Conservation (phyloP, 2,797 vertebrate genomes). For the Premnoplex brunnescens region DNA sequence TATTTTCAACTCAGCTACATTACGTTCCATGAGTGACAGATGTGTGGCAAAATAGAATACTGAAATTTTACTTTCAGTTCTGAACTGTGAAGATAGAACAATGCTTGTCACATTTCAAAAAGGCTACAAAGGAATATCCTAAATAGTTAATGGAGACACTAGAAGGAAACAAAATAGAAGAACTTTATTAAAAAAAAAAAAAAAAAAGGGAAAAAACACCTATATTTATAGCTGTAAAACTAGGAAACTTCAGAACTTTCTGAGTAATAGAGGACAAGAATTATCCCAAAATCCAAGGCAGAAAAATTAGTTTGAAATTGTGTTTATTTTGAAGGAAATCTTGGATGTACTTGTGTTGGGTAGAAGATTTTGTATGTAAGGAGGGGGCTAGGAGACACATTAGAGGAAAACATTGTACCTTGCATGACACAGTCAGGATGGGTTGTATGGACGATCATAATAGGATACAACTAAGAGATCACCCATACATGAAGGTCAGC, state of each 20-base stretch:
- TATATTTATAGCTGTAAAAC: not conserved
- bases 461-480: not conserved
- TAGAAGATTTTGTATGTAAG: not conserved
- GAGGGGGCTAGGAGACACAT: not conserved
- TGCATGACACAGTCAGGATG: not conserved
- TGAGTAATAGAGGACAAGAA: conserved; percentile 11
- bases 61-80: conserved; percentile 29
- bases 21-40: not conserved
- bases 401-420: not conserved
- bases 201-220: not conserved
- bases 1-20: conserved; percentile 9
- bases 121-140: conserved; percentile 36
- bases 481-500: not conserved
- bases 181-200: not conserved
- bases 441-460: not conserved
- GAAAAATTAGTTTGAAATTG: not conserved
- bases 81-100: conserved; percentile 13
- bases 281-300: conserved; percentile 48
- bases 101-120: conserved; percentile 41
- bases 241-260: conserved; percentile 26
- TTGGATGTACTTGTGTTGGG: not conserved
- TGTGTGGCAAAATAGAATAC: not conserved
- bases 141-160: not conserved
- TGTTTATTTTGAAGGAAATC: not conserved
- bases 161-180: conserved; percentile 29